These are phyloP conservation scores for Catharus bicknelli DNA, from an alignment of 2,113 vertebrate species.

Conservation along the genomic window DNA sequence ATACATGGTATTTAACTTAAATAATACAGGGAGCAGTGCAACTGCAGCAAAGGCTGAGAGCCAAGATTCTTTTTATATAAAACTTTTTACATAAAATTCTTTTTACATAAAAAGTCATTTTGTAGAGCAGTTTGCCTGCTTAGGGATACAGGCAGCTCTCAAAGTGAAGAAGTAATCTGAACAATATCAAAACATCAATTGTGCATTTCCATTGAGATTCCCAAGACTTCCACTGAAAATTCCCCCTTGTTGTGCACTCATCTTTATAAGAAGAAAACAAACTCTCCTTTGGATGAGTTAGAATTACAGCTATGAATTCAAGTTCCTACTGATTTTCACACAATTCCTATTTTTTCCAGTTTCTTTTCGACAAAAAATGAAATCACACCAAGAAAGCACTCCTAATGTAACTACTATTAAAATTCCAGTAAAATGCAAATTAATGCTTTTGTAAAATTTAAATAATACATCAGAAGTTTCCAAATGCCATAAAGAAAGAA, in stretches of 20 bases:
- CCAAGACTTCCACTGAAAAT: background rate
- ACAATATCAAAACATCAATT: background rate
- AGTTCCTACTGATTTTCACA: background rate
- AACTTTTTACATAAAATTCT: background rate
- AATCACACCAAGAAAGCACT: background rate
- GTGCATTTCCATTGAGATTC: background rate
- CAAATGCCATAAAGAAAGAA: background rate
- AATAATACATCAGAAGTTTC: background rate
- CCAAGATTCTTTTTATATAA: background rate
- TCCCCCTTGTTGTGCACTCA: background rate
- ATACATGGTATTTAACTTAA: constrained; percentile 11
- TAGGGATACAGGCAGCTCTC: background rate
- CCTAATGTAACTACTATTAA: background rate
- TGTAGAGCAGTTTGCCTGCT: background rate
- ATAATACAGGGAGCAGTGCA: background rate
- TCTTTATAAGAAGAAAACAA: background rate
- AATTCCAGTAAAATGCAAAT: background rate
- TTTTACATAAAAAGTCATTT: background rate
- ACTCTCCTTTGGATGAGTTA: background rate
- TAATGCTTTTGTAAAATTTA: background rate
- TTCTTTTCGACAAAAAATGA: background rate
- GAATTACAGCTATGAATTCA: background rate
- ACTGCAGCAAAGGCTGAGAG: background rate
- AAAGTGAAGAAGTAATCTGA: background rate
- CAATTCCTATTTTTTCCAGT: background rate